phyloP scores from a whole-genome alignment of 2,113 vertebrate species.

The Stigmatopora argus region DNA sequence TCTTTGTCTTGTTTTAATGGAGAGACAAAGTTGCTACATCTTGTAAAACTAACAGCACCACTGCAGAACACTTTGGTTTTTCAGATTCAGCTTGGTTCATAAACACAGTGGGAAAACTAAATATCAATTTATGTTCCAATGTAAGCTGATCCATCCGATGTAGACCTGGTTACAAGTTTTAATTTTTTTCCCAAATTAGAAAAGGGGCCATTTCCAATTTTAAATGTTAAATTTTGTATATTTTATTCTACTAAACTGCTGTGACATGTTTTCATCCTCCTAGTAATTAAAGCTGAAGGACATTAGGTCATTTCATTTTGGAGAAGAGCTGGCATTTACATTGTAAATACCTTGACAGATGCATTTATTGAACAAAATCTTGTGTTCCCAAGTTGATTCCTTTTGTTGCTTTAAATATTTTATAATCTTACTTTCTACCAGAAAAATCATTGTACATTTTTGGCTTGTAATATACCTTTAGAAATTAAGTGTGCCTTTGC shows the following conservation, averaged over 20 bases:
- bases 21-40: constrained; percentile 3
- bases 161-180: neutral
- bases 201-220: constrained; percentile 21
- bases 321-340: no score
- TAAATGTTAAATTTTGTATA: constrained; percentile 44
- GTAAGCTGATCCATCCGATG: neutral
- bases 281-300: constrained; percentile 8
- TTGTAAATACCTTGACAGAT: neutral
- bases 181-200: neutral
- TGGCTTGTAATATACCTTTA: constrained; percentile 65
- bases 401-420: constrained; percentile 54
- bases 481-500: constrained; percentile 67
- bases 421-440: constrained; percentile 57
- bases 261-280: constrained; percentile 33
- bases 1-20: constrained; percentile 36
- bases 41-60: neutral
- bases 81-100: neutral
- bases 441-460: constrained; percentile 69
- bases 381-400: constrained; percentile 32
- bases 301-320: neutral
- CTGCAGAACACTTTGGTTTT: neutral
- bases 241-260: constrained; percentile 69
- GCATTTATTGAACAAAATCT: neutral
- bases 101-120: neutral
- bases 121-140: neutral